These are phyloP conservation scores for Margarornis squamiger DNA, from an alignment of 2,797 vertebrate species.

Conservation along the genomic window DNA sequence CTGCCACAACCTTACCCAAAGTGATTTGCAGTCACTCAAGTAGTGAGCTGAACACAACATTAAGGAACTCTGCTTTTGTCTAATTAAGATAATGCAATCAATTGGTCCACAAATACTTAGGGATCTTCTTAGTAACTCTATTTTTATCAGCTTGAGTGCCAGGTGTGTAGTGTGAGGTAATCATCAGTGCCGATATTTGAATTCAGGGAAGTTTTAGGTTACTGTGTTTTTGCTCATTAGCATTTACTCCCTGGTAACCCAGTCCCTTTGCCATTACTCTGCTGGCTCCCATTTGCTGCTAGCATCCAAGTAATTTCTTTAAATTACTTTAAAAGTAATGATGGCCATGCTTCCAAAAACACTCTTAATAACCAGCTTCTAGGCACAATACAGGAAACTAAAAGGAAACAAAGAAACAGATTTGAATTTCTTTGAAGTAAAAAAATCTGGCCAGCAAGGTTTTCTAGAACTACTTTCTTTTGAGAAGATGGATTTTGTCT, in stretches of 20 bases:
- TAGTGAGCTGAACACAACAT: neutral
- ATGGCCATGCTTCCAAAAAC: slow-evolving; percentile 4
- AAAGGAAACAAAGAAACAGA: neutral
- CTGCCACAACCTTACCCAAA: neutral
- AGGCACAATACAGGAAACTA: neutral
- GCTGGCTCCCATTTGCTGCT: neutral
- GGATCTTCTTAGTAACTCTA: slow-evolving; percentile 23
- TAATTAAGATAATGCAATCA: slow-evolving; percentile 38
- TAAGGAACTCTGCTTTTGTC: neutral
- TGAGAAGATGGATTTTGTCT: neutral
- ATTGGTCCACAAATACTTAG: neutral
- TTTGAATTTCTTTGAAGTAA: neutral
- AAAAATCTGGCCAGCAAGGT: neutral
- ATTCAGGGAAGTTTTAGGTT: neutral
- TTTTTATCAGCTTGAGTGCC: slow-evolving; percentile 47
- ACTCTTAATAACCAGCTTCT: neutral
- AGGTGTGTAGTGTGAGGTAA: neutral
- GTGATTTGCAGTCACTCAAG: neutral
- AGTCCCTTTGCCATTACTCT: neutral
- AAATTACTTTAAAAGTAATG: slow-evolving; percentile 9
- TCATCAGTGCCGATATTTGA: neutral
- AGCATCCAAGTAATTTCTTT: neutral
- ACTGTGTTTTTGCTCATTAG: neutral
- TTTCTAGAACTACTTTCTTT: neutral
- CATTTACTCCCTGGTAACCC: neutral